Evolutionary conservation across 1,140 invertebrate genomes (phyloP).

Genomic region (Pseudomyrmex flavicornis): DNA sequence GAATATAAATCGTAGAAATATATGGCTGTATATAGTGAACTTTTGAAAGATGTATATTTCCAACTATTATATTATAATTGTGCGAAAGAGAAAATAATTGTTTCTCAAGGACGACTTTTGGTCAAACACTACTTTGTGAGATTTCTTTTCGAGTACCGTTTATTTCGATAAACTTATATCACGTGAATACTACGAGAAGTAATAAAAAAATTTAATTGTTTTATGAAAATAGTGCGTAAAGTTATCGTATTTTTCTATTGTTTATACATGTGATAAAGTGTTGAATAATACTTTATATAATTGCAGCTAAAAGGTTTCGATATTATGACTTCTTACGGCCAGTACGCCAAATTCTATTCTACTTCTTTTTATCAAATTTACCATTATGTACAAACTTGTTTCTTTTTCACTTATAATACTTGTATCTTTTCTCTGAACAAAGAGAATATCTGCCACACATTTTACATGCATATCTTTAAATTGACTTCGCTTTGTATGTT

Average conservation of each 20-base stretch:
- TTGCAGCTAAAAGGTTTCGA: constrained; percentile 11
- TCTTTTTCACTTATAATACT: background rate
- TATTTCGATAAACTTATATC: no score
- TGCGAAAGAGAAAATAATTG: constrained; percentile 11
- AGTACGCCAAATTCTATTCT: constrained; percentile 3
- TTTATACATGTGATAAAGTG: no score
- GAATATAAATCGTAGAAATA: constrained; percentile 29
- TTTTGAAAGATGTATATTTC: no score
- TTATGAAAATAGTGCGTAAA: no score
- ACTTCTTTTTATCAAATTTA: constrained; percentile 26
- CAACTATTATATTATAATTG: background rate
- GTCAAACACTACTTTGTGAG: no score
- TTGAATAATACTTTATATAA: constrained; percentile 6
- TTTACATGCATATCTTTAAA: constrained; percentile 37
- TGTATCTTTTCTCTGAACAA: constrained; percentile 9
- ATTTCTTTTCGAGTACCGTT: no score
- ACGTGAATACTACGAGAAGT: no score
- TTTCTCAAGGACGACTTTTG: no score
- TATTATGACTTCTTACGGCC: constrained; percentile 12
- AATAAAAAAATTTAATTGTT: no score
- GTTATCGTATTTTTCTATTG: no score
- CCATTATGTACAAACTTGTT: background rate
- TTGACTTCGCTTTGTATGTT: constrained; percentile 10
- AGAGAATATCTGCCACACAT: constrained; percentile 14
- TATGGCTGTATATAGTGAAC: constrained; percentile 1